Evolutionary conservation across 2,797 vertebrate genomes (phyloP).

Genomic region (Cichlasoma orientale): DNA sequence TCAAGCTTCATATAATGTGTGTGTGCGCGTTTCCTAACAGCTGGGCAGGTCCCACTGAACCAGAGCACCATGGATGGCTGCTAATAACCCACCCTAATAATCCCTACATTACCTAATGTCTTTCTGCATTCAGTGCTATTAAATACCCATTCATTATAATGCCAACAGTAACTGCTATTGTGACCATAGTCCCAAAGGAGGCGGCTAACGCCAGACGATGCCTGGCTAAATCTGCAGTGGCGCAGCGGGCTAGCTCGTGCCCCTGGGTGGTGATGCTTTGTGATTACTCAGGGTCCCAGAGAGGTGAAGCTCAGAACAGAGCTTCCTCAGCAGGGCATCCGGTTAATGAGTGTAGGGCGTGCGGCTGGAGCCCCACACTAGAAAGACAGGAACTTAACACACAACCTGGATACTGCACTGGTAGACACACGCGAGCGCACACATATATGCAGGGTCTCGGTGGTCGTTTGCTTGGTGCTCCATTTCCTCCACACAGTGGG

Average conservation of each 20-base stretch:
- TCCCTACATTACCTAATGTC: slow-evolving; percentile 70
- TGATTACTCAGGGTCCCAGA: slow-evolving; percentile 64
- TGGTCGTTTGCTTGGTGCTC: slow-evolving; percentile 41
- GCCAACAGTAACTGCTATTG: slow-evolving; percentile 62
- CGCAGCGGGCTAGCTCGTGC: slow-evolving; percentile 24
- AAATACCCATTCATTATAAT: slow-evolving; percentile 70
- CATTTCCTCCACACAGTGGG: slow-evolving; percentile 50
- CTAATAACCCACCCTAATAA: slow-evolving; percentile 81
- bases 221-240: slow-evolving; percentile 28
- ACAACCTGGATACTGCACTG: slow-evolving; percentile 32
- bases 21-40: slow-evolving; percentile 62
- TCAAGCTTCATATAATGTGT: slow-evolving; percentile 42
- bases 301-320: slow-evolving; percentile 64
- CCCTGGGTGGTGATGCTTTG: slow-evolving; percentile 55
- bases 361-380: slow-evolving; percentile 52
- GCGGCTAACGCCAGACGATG: slow-evolving; percentile 25
- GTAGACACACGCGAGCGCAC: not conserved
- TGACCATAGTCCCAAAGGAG: slow-evolving; percentile 52
- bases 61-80: slow-evolving; percentile 71
- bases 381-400: slow-evolving; percentile 45
- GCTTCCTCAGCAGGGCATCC: slow-evolving; percentile 59
- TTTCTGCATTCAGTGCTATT: slow-evolving; percentile 61
- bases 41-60: slow-evolving; percentile 72
- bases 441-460: not conserved
- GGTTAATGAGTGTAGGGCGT: slow-evolving; percentile 56